Evolutionary conservation across 35 echinoderm and acorn worm species (phyloP).

Genomic region (Apostichopus parvimensis): DNA sequence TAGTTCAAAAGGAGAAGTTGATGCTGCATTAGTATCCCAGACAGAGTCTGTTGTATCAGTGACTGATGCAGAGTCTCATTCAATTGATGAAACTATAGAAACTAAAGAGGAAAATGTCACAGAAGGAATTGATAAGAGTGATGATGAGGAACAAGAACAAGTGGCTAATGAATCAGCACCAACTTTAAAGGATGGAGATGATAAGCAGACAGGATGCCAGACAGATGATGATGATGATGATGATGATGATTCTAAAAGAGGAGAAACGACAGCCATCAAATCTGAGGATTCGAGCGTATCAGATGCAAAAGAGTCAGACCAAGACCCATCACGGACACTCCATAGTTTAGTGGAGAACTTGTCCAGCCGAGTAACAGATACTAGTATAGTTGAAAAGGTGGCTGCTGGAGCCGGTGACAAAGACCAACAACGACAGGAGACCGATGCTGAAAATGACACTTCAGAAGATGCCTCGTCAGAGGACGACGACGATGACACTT

Average conservation of each 20-base stretch:
- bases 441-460: not conserved
- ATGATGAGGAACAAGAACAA: too few relatives aligned
- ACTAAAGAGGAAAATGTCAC: too few relatives aligned
- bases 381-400: not conserved
- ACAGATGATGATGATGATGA: not conserved
- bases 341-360: conserved; percentile 13
- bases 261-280: not conserved
- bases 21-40: too few relatives aligned
- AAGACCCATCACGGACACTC: not conserved
- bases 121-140: too few relatives aligned
- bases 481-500: conserved; percentile 38
- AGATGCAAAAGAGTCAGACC: not conserved
- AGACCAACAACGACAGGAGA: conserved; percentile 9
- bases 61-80: too few relatives aligned
- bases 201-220: too few relatives aligned
- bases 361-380: conserved; percentile 17
- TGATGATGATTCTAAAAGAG: not conserved
- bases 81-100: too few relatives aligned
- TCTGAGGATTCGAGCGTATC: not conserved
- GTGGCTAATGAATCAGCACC: too few relatives aligned
- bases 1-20: too few relatives aligned
- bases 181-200: too few relatives aligned
- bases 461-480: conserved; percentile 5
- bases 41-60: too few relatives aligned
- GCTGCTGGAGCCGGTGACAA: not conserved